Percentiles rank a stretch among this genome's conserved stretches.
Evolutionary conservation across 2,113 vertebrate species (phyloP).

Genomic region (Sylvia atricapilla): DNA sequence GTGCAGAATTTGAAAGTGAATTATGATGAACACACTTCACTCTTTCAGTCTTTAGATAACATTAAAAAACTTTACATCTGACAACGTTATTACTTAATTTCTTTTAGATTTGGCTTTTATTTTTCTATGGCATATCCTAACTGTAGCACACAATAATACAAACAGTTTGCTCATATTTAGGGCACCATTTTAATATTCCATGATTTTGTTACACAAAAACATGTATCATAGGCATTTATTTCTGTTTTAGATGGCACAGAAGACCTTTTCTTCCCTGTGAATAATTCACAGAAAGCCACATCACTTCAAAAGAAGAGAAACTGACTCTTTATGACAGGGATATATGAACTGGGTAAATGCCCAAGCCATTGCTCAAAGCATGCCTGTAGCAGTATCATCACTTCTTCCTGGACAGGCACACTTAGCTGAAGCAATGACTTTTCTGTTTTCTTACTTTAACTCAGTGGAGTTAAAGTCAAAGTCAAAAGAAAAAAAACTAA

Average conservation of each 20-base stretch:
- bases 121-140: neutral
- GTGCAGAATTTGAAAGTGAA: neutral
- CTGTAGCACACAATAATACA: neutral
- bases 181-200: neutral
- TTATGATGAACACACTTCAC: neutral
- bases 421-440: constrained; percentile 38
- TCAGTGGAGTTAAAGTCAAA: constrained; percentile 57
- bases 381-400: constrained; percentile 45
- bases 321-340: constrained; percentile 64
- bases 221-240: neutral
- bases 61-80: neutral
- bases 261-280: constrained; percentile 28
- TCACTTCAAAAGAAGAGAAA: constrained; percentile 55
- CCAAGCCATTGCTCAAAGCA: constrained; percentile 61
- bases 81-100: neutral
- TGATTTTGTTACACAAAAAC: neutral
- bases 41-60: neutral
- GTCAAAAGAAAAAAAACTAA: constrained; percentile 59
- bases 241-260: neutral
- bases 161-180: neutral
- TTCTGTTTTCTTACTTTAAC: constrained; percentile 50
- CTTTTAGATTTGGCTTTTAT: neutral
- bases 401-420: neutral
- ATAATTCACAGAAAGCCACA: constrained; percentile 35
- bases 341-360: constrained; percentile 63